These are phyloP conservation scores for Atractosteus spatula DNA, from an alignment of 2,113 vertebrate species.

Conservation along the genomic window DNA sequence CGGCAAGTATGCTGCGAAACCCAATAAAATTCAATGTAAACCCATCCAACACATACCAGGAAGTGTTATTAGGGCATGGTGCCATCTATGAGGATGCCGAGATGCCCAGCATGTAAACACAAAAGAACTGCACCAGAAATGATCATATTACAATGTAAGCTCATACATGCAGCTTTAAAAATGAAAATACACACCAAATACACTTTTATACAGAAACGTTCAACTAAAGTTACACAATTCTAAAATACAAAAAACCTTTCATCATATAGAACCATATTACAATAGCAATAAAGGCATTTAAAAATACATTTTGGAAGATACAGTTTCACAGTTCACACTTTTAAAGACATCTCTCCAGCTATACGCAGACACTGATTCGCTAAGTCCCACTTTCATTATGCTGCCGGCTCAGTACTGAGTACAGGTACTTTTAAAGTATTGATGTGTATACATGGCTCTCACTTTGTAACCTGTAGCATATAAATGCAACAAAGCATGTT, in stretches of 20 bases:
- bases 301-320: constrained; percentile 73
- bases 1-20: too few species aligned
- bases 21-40: too few species aligned
- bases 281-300: constrained; percentile 39
- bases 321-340: constrained; percentile 83
- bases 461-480: constrained; percentile 99
- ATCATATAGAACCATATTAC: constrained; percentile 29
- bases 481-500: constrained; percentile 99
- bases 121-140: constrained; percentile 87
- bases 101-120: not conserved
- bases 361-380: constrained; percentile 85
- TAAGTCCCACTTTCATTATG: constrained; percentile 98
- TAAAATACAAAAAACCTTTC: constrained; percentile 62
- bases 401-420: constrained; percentile 95
- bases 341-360: constrained; percentile 88
- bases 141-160: constrained; percentile 63
- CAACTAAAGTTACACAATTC: constrained; percentile 75
- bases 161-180: constrained; percentile 76
- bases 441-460: constrained; percentile 99
- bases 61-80: too few species aligned
- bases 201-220: constrained; percentile 59
- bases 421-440: constrained; percentile 97
- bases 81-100: too few species aligned
- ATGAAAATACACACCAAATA: constrained; percentile 62
- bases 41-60: too few species aligned